A percentile compares a stretch with the other conserved stretches of the same genome.
Evolutionary conservation across 1,140 invertebrate genomes (phyloP).

Genomic region (Cydia amplana): DNA sequence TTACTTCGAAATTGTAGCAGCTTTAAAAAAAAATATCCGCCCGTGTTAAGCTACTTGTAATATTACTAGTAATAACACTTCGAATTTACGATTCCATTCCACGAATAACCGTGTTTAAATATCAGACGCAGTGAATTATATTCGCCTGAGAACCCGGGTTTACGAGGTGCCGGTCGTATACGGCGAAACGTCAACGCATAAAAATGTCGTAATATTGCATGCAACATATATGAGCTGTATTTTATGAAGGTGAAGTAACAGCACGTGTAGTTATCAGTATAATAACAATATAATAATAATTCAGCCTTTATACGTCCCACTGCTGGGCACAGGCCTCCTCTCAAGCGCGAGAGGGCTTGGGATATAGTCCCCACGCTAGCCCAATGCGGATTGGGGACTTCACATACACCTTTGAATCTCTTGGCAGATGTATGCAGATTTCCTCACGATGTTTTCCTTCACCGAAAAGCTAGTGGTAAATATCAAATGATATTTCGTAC

Average conservation of each 20-base stretch:
- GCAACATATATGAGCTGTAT: constrained; percentile 58
- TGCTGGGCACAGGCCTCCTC: too few relatives aligned
- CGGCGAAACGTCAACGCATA: constrained; percentile 55
- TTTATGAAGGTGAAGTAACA: constrained; percentile 48
- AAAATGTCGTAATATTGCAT: constrained; percentile 69
- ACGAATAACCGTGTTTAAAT: constrained; percentile 55
- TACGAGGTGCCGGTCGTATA: constrained; percentile 60
- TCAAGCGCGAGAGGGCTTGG: too few relatives aligned
- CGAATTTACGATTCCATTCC: constrained; percentile 42
- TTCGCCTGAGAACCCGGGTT: constrained; percentile 57
- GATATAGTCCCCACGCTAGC: too few relatives aligned
- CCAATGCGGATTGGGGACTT: too few relatives aligned
- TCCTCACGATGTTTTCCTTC: too few relatives aligned
- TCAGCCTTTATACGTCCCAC: too few relatives aligned
- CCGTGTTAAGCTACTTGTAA: not conserved
- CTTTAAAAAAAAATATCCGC: not conserved
- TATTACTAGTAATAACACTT: not conserved
- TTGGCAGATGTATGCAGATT: too few relatives aligned
- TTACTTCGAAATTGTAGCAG: too few relatives aligned
- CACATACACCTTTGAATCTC: too few relatives aligned
- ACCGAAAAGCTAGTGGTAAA: too few relatives aligned
- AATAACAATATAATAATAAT: too few relatives aligned
- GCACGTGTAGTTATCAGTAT: not conserved
- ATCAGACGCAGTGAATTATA: constrained; percentile 63
- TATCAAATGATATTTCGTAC: too few relatives aligned